phyloP scores from a whole-genome alignment of 2,113 vertebrate genomes.

The Speoplatyrhinus poulsoni region DNA sequence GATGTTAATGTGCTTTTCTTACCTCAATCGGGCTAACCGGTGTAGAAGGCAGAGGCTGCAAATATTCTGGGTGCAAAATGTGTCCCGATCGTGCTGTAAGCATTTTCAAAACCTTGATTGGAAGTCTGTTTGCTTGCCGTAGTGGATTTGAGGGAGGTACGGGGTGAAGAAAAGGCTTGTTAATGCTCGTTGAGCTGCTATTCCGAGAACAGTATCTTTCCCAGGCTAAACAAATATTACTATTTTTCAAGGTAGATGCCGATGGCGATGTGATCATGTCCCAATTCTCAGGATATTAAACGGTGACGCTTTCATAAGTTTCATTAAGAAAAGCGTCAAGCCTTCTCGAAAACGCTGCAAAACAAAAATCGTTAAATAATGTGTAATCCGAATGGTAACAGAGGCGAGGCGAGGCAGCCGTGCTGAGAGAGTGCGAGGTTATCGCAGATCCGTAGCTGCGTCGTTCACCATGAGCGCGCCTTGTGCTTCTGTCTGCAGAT shows the following conservation, averaged over 20 bases:
- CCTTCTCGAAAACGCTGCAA: constrained; percentile 34
- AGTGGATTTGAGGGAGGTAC: constrained; percentile 91
- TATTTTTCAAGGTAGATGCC: constrained; percentile 92
- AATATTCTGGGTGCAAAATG: constrained; percentile 98
- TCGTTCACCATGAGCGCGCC: constrained; percentile 70
- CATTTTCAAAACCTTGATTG: constrained; percentile 99
- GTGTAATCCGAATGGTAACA: constrained; percentile 77
- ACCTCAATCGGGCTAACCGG: constrained; percentile 98
- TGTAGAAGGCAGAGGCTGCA: constrained; percentile 96
- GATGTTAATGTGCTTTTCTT: constrained; percentile 60
- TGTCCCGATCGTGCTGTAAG: constrained; percentile 97
- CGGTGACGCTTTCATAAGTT: constrained; percentile 72
- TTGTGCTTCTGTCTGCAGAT: constrained; percentile 77
- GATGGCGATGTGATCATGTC: constrained; percentile 99
- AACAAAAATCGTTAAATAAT: constrained; percentile 42
- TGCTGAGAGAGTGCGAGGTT: constrained; percentile 67
- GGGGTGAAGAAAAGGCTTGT: constrained; percentile 91
- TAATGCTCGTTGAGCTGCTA: constrained; percentile 81
- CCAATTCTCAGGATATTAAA: constrained; percentile 82
- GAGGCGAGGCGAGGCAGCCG: constrained; percentile 57
- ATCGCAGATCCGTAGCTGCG: constrained; percentile 73
- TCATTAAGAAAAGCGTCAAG: constrained; percentile 64
- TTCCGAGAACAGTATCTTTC: constrained; percentile 87
- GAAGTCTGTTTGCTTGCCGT: constrained; percentile 95
- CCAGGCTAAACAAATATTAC: constrained; percentile 86